Percentiles rank a stretch among this genome's conserved stretches.
Evolutionary conservation across 2,888 invertebrate genomes (phyloP).

Genomic region (Athalia cordata): DNA sequence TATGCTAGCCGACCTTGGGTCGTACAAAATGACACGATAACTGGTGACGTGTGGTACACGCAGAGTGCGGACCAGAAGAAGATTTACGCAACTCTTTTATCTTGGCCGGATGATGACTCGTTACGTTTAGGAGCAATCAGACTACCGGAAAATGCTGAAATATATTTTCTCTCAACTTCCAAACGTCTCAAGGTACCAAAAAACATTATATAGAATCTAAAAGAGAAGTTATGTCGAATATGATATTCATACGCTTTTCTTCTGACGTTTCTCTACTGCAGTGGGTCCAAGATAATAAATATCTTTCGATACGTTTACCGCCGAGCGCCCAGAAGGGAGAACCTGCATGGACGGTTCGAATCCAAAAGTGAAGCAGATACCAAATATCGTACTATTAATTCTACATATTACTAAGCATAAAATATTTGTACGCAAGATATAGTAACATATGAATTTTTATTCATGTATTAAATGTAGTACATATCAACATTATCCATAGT

Average conservation of each 20-base stretch:
- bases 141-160: slow-evolving; percentile 64
- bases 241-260: slow-evolving; percentile 33
- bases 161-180: slow-evolving; percentile 67
- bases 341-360: slow-evolving; percentile 66
- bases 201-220: too few species aligned
- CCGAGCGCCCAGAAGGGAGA: slow-evolving; percentile 58
- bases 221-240: background rate
- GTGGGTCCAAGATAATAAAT: slow-evolving; percentile 54
- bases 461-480: slow-evolving; percentile 29
- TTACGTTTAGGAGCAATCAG: slow-evolving; percentile 75
- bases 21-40: slow-evolving; percentile 87
- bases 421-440: background rate
- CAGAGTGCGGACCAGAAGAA: slow-evolving; percentile 59
- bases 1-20: slow-evolving; percentile 87
- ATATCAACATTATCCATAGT: slow-evolving; percentile 25
- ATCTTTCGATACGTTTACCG: slow-evolving; percentile 59
- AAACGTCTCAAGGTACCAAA: slow-evolving; percentile 58
- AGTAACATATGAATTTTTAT: slow-evolving; percentile 34
- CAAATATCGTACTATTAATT: slow-evolving; percentile 24
- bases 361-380: slow-evolving; percentile 41
- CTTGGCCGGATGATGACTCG: slow-evolving; percentile 80
- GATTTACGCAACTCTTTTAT: slow-evolving; percentile 82
- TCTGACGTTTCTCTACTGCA: slow-evolving; percentile 51
- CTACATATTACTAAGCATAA: background rate
- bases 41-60: slow-evolving; percentile 85